Evolutionary conservation across 2,113 vertebrate genomes (phyloP), one percentile per base, ranked within the genome.

Genomic region (Isurus oxyrinchus): DNA sequence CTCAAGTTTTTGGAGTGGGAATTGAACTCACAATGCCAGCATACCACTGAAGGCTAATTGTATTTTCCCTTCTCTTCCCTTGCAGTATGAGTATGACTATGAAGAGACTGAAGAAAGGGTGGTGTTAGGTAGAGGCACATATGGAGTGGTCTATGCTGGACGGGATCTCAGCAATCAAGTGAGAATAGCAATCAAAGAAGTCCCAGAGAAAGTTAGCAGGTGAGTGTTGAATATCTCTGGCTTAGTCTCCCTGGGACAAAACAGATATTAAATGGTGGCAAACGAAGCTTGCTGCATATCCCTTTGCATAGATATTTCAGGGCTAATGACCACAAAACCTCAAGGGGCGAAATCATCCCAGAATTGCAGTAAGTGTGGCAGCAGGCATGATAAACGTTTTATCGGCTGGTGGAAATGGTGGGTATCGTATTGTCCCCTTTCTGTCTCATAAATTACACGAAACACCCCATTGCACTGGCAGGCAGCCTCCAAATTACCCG

Each of bases 101-200:
- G 98, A 98, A 96, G 97, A 97, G n/a, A 98, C 98, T 72, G 98
- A 98, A 53, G 97, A 98, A 16, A 97, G 97, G 87, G 96, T 98
- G 19, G 96, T 98, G 81, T 97, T 98, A 96, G 98, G 98, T 31
- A 98, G 97, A 97, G 98, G 98, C 86, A 98, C 97, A 0, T 98
- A 98, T 0, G 98, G 98, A 96, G 96, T 98, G 96, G 98, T 98
- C 96, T 98, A 98, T 96, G 97, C 98, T 44, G 98, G 98, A 96
- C 98, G 97, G 97, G 98, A 98, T 96, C 97, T 98, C 93, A 98
- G 98, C 97, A 98, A 98, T 97, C 98, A 98, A 96, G 98, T 98
- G 96, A 97, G 97, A 97, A 98, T 98, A 97, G 98, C 98, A 96
- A 98, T 98, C 97, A 98, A 98, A 97, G 98, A 98, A 97, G 98